Evolutionary conservation across 2,113 vertebrate species (phyloP).

Genomic region (Macrotis lagotis): DNA sequence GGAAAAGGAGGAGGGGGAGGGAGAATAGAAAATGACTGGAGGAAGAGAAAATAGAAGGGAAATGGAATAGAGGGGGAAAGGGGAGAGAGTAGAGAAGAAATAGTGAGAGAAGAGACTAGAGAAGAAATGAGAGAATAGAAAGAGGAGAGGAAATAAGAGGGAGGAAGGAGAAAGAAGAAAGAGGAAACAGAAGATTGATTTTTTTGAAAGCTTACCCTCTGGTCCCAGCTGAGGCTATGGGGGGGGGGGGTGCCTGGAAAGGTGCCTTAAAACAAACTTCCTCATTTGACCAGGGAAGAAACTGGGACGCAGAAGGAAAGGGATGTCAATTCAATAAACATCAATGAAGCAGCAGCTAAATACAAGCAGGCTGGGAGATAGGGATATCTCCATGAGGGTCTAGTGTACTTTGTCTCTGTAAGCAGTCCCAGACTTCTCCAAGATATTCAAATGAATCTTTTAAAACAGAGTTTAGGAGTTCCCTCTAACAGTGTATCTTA

Average conservation of each 20-base stretch:
- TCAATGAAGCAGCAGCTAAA: neutral
- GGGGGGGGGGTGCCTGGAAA: neutral
- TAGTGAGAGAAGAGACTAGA: neutral
- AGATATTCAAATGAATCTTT: neutral
- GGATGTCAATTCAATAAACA: neutral
- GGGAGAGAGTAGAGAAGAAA: no score
- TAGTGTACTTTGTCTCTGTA: neutral
- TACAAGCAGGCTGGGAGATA: no score
- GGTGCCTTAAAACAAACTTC: neutral
- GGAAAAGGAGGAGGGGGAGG: no score
- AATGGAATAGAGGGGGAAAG: neutral
- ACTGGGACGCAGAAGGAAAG: neutral
- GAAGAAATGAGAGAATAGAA: neutral
- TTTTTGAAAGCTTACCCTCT: neutral
- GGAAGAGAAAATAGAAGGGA: no score
- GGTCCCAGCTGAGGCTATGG: neutral
- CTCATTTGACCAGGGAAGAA: neutral
- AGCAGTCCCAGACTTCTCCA: neutral
- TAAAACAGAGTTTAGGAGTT: neutral
- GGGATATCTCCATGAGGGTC: neutral
- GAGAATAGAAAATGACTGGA: neutral
- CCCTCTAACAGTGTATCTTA: neutral
- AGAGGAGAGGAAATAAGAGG: no score
- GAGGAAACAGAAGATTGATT: no score
- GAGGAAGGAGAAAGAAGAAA: neutral